Conservation (phyloP, 64 coral and sea anemone genomes). For the Platygyra sinensis region DNA sequence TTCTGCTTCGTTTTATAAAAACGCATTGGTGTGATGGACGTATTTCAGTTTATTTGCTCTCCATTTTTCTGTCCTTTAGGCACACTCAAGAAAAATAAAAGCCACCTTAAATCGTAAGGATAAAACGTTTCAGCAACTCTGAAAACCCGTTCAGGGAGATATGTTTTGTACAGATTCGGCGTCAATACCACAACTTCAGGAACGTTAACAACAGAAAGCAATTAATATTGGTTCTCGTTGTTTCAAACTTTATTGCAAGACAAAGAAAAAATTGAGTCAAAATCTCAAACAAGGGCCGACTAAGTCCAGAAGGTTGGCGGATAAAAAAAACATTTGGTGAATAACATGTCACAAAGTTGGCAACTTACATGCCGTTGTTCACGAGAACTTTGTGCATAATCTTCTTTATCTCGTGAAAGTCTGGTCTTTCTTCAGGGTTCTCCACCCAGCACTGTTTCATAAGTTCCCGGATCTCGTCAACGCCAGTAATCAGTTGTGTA, state of each 20-base stretch:
- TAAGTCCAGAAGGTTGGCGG: not conserved
- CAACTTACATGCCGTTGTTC: slow-evolving; percentile 94
- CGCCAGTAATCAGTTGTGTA: slow-evolving; percentile 80
- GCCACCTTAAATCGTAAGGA: too few relatives aligned
- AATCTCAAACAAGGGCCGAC: too few relatives aligned
- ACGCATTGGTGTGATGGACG: too few relatives aligned
- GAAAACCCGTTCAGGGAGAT: too few relatives aligned
- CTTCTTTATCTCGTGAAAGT: slow-evolving; percentile 92
- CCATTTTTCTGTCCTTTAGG: not conserved
- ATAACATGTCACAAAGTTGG: not conserved
- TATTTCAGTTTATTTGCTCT: not conserved
- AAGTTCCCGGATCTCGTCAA: slow-evolving; percentile 87
- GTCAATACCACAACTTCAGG: too few relatives aligned
- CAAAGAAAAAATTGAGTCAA: too few relatives aligned
- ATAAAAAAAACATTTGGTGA: not conserved
- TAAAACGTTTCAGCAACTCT: not conserved
- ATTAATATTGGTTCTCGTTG: too few relatives aligned
- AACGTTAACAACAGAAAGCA: too few relatives aligned
- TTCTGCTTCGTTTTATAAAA: too few relatives aligned
- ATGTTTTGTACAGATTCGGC: too few relatives aligned
- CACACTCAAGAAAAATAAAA: too few relatives aligned
- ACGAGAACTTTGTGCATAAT: slow-evolving; percentile 89
- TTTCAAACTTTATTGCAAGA: too few relatives aligned
- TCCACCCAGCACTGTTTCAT: slow-evolving; percentile 96
- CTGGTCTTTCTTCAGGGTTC: slow-evolving; percentile 77